Evolutionary conservation across 1,140 invertebrate genomes (phyloP).

Genomic region (Trypoxylus dichotomus): DNA sequence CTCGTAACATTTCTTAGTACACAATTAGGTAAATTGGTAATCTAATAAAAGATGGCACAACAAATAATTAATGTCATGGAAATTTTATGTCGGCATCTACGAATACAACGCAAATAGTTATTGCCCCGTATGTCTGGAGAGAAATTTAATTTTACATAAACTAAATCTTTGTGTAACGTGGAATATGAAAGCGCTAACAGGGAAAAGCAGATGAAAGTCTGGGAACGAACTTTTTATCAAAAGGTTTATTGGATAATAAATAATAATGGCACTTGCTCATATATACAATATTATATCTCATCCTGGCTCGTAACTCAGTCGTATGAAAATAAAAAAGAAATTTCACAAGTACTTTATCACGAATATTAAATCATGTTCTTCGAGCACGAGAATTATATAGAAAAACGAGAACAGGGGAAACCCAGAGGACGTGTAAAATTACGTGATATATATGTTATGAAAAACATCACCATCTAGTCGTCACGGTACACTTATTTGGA

Average conservation of each 20-base stretch:
- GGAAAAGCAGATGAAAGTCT: background rate
- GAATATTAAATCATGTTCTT: conserved; percentile 14
- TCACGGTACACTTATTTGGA: background rate
- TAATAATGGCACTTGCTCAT: conserved; percentile 21
- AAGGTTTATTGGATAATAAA: conserved; percentile 10
- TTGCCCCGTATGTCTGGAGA: background rate
- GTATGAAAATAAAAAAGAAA: conserved; percentile 22
- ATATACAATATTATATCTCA: conserved; percentile 16
- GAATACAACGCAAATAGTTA: background rate
- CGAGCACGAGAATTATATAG: background rate
- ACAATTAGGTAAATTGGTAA: too few relatives aligned
- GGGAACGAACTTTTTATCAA: conserved; percentile 12
- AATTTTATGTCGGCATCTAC: background rate
- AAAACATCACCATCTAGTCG: background rate
- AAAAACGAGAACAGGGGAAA: background rate
- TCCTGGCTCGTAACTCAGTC: background rate
- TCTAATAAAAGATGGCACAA: too few relatives aligned
- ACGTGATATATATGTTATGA: background rate
- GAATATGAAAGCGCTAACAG: background rate
- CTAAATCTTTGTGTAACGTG: background rate
- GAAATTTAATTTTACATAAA: background rate
- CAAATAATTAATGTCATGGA: background rate
- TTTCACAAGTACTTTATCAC: conserved; percentile 22
- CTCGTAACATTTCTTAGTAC: too few relatives aligned
- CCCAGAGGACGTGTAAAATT: background rate